Evolutionary conservation across 2,797 vertebrate species (phyloP).

Genomic region (Thunnus albacares): DNA sequence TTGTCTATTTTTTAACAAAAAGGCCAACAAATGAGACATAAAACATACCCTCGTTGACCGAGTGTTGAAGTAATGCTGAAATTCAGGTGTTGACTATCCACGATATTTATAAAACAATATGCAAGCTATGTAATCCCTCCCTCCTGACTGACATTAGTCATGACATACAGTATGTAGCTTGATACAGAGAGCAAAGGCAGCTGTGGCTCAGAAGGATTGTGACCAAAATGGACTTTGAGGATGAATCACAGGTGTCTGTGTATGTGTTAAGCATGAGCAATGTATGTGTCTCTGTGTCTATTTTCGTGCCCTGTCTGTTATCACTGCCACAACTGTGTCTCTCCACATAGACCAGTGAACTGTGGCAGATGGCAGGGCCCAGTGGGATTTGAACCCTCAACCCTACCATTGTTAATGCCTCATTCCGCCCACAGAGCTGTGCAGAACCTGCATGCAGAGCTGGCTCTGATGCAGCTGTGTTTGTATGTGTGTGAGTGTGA

Average conservation of each 20-base stretch:
- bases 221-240: not conserved
- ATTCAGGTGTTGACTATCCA: no score
- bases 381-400: slow-evolving; percentile 69
- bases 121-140: no score
- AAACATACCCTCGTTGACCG: no score
- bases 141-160: not conserved
- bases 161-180: not conserved
- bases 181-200: slow-evolving; percentile 16
- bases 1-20: not conserved
- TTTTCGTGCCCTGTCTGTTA: slow-evolving; percentile 24
- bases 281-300: not conserved
- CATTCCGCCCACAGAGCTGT: slow-evolving; percentile 57
- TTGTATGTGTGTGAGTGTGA: not conserved
- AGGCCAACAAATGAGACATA: no score
- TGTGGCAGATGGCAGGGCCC: slow-evolving; percentile 56
- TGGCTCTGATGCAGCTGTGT: slow-evolving; percentile 54
- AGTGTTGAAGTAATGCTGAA: no score
- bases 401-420: slow-evolving; percentile 58
- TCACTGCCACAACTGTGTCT: slow-evolving; percentile 26
- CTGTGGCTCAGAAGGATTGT: not conserved
- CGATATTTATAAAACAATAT: no score
- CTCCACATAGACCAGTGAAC: slow-evolving; percentile 56
- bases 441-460: slow-evolving; percentile 52
- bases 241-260: not conserved
- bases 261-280: not conserved